Evolutionary conservation across 2,888 invertebrate genomes (phyloP), one percentile per base, ranked within the genome.

Genomic region (Drosophila yooni): DNA sequence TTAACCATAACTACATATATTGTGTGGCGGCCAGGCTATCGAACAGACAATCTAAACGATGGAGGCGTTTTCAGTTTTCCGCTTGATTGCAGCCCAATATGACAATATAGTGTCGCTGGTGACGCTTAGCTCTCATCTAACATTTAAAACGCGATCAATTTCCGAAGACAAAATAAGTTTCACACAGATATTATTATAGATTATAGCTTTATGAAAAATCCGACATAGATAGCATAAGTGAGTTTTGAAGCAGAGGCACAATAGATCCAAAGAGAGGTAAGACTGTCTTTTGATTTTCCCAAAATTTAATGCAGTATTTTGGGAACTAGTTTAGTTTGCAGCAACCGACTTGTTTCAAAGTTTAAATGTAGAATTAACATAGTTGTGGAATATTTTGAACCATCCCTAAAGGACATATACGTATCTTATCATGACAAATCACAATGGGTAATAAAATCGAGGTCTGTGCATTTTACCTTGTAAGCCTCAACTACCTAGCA

Each of bases 1-100:
- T 88, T 88, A 64, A 70, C 56, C 46, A 59, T 62, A 72, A 59
- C 25, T 48, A 51, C 46, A 56, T 21, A 48, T 29, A 58, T 73
- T 60, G 34, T 31, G 25, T 53, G 31, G 51, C 34, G 31, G 51
- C 34, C 58, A 29, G 40, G 13, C 58, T 75, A 70, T 72, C 52
- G 57, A 53, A 57, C 65, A 69, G 72, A 54, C 59, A 38, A 53
- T n/a, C 34, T 69, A 36, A 65, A 38, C 51, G 40, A 40, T 59
- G 38, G 11, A 51, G 63, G 56, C 52, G 68, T 66, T 61, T 31
- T 43, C 56, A 67, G 38, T 63, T 58, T 67, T 56, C 70, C 51
- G 60, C 60, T 48, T 51, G 25, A 43, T 51, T 66, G 25, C 25
- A 70, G 46, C 43, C 21, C 27, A n/a, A 13, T 27, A n/a, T 7